Evolutionary conservation across 2,888 invertebrate species (phyloP), one percentile per base, ranked within the genome.

Genomic region (Tipula helvola): DNA sequence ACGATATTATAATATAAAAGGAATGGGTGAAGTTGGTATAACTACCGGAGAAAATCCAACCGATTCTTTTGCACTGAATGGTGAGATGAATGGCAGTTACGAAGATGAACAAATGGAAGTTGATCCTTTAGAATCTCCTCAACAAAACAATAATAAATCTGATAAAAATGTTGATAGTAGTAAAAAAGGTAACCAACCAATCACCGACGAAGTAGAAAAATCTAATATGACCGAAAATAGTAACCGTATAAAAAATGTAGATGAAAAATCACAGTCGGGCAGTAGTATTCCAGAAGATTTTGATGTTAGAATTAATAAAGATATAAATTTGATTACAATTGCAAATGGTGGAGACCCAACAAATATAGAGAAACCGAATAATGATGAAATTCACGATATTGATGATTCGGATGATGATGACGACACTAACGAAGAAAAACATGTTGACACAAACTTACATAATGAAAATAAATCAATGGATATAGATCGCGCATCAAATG

Each of bases 51-150:
- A 90, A 87, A 89, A 89, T 87, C 88, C 88, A 87, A 87, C 86
- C 88, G 89, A 90, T 90, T 86, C 87, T 16, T 85, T 87, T 39
- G 86, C 84, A 87, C 89, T 89, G 47, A 91, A 91, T 88, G 90
- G 90, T 57, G 89, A 89, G 42, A 87, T 89, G 8, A 89, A 90
- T 88, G 89, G 89, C 42, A 89, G 89, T 12, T 89, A 89, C 18
- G 88, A 52, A 39, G 86, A 86, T 12, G 90, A 89, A 85, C 87
- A 87, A 87, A 88, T 88, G 89, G 89, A 89, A 41, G 89, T 87
- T 86, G 88, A 88, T 86, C 88, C 87, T 13, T 87, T 89, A 83
- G 90, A 85, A 85, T 16, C 85, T 42, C 85, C 28, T 4, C 39
- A 42, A 28, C 28, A 18, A 85, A 85, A 28, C 44, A 39, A 42